These are phyloP conservation scores for Tragelaphus scriptus DNA, from an alignment of 2,113 vertebrate genomes.

Conservation along the genomic window DNA sequence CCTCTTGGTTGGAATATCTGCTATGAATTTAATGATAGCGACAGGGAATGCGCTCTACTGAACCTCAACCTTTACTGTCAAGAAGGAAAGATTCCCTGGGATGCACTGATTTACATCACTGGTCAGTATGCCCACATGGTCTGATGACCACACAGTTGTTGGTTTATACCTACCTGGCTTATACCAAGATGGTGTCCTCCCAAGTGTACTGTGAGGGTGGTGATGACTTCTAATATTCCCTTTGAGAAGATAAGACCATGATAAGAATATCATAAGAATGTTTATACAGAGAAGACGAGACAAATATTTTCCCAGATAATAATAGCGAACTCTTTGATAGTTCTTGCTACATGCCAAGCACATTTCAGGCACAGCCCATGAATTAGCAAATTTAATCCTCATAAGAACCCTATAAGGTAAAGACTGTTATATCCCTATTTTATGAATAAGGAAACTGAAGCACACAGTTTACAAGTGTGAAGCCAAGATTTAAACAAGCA, in stretches of 20 bases:
- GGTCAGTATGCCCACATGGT: constrained; percentile 49
- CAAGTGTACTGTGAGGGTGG: neutral
- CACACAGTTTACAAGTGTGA: neutral
- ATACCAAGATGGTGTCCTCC: neutral
- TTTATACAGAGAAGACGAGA: neutral
- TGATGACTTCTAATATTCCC: neutral
- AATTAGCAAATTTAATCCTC: neutral
- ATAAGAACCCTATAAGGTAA: neutral
- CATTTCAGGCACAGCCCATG: neutral
- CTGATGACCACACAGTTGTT: neutral
- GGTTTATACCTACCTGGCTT: neutral
- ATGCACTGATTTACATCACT: constrained; percentile 82
- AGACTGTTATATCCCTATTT: neutral
- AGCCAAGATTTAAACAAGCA: neutral
- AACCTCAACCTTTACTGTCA: constrained; percentile 86
- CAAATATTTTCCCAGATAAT: neutral
- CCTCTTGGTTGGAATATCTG: constrained; percentile 89
- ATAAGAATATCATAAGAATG: neutral
- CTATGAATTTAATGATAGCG: constrained; percentile 87
- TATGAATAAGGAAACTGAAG: neutral
- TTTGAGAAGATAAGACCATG: neutral
- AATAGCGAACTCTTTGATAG: neutral
- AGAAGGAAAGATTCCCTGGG: constrained; percentile 81
- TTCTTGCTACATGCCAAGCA: neutral
- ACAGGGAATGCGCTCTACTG: constrained; percentile 87